Evolutionary conservation across 2,113 vertebrate genomes (phyloP).

Genomic region (Verasper variegatus): DNA sequence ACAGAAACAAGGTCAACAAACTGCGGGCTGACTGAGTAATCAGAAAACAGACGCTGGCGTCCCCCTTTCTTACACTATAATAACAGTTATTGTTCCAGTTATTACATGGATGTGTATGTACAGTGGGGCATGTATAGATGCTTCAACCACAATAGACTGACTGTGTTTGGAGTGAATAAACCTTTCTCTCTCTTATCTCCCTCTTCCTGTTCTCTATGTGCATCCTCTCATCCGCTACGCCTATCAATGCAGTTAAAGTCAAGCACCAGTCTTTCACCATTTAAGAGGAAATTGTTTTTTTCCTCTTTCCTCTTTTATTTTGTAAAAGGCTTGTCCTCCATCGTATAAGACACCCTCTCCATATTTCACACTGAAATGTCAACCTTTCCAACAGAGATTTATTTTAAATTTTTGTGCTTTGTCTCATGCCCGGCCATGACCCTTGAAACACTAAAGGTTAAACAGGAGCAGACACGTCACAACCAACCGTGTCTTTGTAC

Average conservation of each 20-base stretch:
- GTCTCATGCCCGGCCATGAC: slow-evolving; percentile 16
- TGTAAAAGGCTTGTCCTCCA: neutral
- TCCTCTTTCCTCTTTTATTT: neutral
- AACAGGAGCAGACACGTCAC: slow-evolving; percentile 35
- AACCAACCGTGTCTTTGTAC: slow-evolving; percentile 26
- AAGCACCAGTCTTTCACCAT: slow-evolving; percentile 18
- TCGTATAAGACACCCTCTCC: slow-evolving; percentile 11
- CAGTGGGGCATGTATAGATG: slow-evolving; percentile 10
- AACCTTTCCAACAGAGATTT: neutral
- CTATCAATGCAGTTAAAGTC: slow-evolving; percentile 32
- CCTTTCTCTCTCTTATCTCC: slow-evolving; percentile 25
- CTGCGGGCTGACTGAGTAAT: neutral
- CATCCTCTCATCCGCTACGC: slow-evolving; percentile 45
- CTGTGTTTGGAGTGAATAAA: slow-evolving; percentile 27
- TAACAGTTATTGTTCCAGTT: slow-evolving; percentile 53
- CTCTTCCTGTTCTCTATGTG: slow-evolving; percentile 47
- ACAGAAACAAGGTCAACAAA: slow-evolving; percentile 51
- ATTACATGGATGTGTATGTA: slow-evolving; percentile 35
- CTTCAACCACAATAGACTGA: slow-evolving; percentile 11
- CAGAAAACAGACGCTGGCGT: slow-evolving; percentile 37
- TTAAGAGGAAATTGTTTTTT: neutral
- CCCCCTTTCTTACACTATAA: slow-evolving; percentile 25
- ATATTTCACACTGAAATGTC: slow-evolving; percentile 37
- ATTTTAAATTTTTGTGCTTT: neutral
- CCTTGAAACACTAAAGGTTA: slow-evolving; percentile 36